phyloP scores from a whole-genome alignment of 92 coral and sea anemone genomes.

The Bergia sp. region DNA sequence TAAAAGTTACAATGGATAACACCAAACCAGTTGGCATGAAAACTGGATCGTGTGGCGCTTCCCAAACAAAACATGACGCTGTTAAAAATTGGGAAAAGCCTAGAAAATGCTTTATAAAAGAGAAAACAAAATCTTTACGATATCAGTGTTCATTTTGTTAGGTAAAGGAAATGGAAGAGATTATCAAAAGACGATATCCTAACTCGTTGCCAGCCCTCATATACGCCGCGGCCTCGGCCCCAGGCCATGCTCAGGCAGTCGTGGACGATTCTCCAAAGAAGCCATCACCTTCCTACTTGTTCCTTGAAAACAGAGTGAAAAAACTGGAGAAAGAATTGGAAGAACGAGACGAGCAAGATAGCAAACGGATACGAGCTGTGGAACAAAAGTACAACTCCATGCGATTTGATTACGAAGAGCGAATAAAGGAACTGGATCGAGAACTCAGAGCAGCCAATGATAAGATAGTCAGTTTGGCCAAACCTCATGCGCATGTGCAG shows the following conservation, averaged over 20 bases:
- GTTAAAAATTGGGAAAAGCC: too few relatives aligned
- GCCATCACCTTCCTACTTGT: constrained; percentile 86
- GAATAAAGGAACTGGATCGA: constrained; percentile 70
- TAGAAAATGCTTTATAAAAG: too few relatives aligned
- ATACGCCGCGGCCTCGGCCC: constrained; percentile 98
- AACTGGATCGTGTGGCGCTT: not conserved
- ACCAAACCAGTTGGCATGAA: not conserved
- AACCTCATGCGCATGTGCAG: constrained; percentile 72
- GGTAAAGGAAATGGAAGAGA: constrained; percentile 99
- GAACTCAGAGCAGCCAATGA: constrained; percentile 76
- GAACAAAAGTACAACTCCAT: constrained; percentile 93
- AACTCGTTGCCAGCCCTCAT: constrained; percentile 98
- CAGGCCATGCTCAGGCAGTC: constrained; percentile 88
- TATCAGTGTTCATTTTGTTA: constrained; percentile 9
- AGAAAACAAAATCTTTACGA: not conserved
- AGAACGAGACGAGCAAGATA: constrained; percentile 87
- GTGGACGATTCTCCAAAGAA: constrained; percentile 84
- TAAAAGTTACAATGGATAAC: not conserved
- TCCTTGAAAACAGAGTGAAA: constrained; percentile 84
- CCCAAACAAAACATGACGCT: not conserved
- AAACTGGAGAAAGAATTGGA: constrained; percentile 88
- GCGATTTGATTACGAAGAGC: constrained; percentile 87
- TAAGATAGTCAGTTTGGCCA: constrained; percentile 55
- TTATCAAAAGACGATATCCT: constrained; percentile 94
- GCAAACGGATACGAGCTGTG: constrained; percentile 80